A percentile compares a stretch with the other conserved stretches of the same genome.
These are phyloP conservation scores for Drosophila trichaetosa DNA, from an alignment of 2,888 invertebrate species.

Conservation along the genomic window DNA sequence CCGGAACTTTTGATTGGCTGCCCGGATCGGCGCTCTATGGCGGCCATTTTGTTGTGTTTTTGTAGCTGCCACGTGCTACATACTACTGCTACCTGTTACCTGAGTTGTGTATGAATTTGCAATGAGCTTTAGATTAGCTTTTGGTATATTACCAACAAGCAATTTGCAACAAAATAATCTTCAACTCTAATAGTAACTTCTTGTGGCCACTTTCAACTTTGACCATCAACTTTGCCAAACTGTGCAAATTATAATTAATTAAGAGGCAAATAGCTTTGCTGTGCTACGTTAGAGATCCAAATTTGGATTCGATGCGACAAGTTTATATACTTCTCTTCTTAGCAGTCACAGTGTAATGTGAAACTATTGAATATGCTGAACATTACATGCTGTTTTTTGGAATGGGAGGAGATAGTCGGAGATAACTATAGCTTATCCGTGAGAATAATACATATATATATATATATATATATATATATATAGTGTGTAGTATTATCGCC, in stretches of 20 bases:
- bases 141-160: slow-evolving; percentile 13
- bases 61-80: slow-evolving; percentile 2
- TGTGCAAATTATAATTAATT: slow-evolving; percentile 69
- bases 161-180: slow-evolving; percentile 24
- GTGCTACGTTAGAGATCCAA: too few relatives aligned
- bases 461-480: too few relatives aligned
- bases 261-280: slow-evolving; percentile 22
- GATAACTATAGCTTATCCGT: slow-evolving; percentile 44
- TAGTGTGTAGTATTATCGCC: slow-evolving; percentile 30
- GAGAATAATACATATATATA: not conserved
- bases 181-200: slow-evolving; percentile 15
- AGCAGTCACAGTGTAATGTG: not conserved
- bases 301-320: too few relatives aligned
- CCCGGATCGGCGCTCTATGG: not conserved
- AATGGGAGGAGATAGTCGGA: slow-evolving; percentile 12
- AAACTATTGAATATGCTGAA: slow-evolving; percentile 1
- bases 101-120: slow-evolving; percentile 65
- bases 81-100: not conserved
- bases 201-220: slow-evolving; percentile 40
- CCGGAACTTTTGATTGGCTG: slow-evolving; percentile 19
- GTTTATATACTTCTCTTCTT: too few relatives aligned
- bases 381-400: slow-evolving; percentile 1
- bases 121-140: slow-evolving; percentile 77
- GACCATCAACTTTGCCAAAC: not conserved
- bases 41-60: slow-evolving; percentile 29